Evolutionary conservation across 2,797 vertebrate genomes (phyloP).

Genomic region (Gymnodraco acuticeps): DNA sequence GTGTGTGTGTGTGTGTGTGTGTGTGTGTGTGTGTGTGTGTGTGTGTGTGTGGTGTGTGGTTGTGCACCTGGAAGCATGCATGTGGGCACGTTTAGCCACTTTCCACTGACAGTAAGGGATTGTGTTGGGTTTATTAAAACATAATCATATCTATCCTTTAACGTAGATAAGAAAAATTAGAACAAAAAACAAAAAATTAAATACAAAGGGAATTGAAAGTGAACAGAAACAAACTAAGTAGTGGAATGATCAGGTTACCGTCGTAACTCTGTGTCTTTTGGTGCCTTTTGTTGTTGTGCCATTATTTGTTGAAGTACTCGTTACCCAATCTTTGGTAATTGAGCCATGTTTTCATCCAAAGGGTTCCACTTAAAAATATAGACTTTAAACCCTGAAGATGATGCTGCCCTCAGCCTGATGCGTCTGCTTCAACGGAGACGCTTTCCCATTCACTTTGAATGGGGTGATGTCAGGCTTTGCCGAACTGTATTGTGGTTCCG

Average conservation of each 20-base stretch:
- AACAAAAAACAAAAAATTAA: not conserved
- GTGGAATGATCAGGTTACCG: not conserved
- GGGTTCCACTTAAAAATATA: not conserved
- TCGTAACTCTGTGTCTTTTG: constrained; percentile 1
- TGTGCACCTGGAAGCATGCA: constrained; percentile 49
- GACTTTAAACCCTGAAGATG: not conserved
- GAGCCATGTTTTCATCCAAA: constrained; percentile 16
- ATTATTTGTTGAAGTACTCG: not conserved
- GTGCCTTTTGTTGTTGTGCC: not conserved
- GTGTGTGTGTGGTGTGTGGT: constrained; percentile 56
- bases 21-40: constrained; percentile 59
- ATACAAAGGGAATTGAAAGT: not conserved
- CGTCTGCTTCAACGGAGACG: no score
- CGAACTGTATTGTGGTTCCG: no score
- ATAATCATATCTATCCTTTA: not conserved
- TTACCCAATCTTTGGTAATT: not conserved
- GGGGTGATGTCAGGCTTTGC: no score
- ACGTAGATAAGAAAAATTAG: not conserved
- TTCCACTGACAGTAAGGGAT: not conserved
- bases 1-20: constrained; percentile 62
- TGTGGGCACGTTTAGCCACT: constrained; percentile 23
- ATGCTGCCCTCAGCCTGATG: constrained; percentile 1
- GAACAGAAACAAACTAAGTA: not conserved
- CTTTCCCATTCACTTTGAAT: no score
- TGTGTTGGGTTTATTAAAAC: constrained; percentile 4